phyloP scores from a whole-genome alignment of 1,140 invertebrate species.

The Cydia splendana region DNA sequence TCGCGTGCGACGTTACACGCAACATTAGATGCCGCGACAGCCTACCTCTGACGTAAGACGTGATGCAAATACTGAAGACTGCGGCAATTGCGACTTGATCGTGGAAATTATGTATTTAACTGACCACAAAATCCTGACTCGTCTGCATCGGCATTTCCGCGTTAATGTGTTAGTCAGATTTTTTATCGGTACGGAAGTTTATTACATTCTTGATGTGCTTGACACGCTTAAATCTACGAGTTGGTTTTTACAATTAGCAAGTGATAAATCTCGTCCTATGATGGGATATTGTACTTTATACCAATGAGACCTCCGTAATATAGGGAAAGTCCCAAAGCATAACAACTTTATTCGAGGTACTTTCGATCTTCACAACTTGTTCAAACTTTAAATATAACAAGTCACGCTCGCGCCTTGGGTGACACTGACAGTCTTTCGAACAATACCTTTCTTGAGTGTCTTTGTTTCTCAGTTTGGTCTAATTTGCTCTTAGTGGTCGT shows the following conservation, averaged over 20 bases:
- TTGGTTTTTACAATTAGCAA: background rate
- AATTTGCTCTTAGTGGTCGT: slow-evolving; percentile 14
- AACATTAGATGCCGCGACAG: slow-evolving; percentile 14
- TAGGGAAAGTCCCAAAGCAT: too few species aligned
- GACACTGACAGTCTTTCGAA: slow-evolving; percentile 1
- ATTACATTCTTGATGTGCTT: background rate
- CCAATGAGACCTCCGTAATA: too few species aligned
- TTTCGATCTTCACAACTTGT: background rate
- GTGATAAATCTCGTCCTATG: too few species aligned
- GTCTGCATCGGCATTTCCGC: slow-evolving; percentile 3
- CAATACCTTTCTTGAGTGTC: background rate
- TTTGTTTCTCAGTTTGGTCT: slow-evolving; percentile 20
- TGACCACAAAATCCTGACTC: slow-evolving; percentile 12
- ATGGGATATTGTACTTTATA: too few species aligned
- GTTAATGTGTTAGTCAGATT: background rate
- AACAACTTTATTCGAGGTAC: too few species aligned
- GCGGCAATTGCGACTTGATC: slow-evolving; percentile 13
- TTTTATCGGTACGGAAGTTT: background rate
- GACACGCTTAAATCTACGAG: background rate
- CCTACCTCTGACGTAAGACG: slow-evolving; percentile 10
- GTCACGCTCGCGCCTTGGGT: background rate
- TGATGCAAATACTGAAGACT: slow-evolving; percentile 20
- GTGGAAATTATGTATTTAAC: slow-evolving; percentile 5
- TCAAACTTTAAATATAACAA: slow-evolving; percentile 9
- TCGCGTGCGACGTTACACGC: slow-evolving; percentile 23